Evolutionary conservation across 2,797 vertebrate species (phyloP), one percentile per base, ranked within the genome.

Genomic region (Sitta carolinensis): DNA sequence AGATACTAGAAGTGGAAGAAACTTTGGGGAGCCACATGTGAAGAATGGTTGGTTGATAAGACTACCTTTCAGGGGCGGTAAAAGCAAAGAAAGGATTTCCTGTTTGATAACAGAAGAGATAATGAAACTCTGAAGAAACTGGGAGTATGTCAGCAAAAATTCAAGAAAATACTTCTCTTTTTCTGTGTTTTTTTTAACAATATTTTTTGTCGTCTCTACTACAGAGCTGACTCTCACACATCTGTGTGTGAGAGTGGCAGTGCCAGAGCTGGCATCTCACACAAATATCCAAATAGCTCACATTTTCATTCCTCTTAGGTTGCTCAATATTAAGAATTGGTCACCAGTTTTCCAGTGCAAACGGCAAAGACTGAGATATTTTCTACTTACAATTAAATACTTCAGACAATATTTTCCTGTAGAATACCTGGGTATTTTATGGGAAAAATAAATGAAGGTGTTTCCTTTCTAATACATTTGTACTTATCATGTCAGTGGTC

Each of bases 1-100:
- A 95, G 89, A 93, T 77, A 90, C 18, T 13, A 67, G 21, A 94
- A 84, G 70, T 93, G 75, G 93, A 87, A 89, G 82, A 89, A 94
- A 86, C 69, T 87, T 84, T 30, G 75, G 47, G 55, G 62, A 95
- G 36, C 67, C 67, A 77, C 63, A 90, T 16, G 25, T 1, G 4
- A 89, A 93, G 84, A 82, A 69, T 11, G 16, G 68, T 21, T 72
- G 66, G 77, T 74, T 91, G 96, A 94, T 93, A 93, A 90, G 78
- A 5, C 40, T 32, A 29, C 63, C 22, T 75, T 69, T 47, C 82
- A 90, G 86, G 43, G 54, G 50, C 70, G 87, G 57, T 52, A 95
- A 89, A 84, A 80, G 69, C 50, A 86, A 91, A 95, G 92, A 30
- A 74, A 76, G 89, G 82, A 84, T 88, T 93, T 95, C 92, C 91